Evolutionary conservation across 2,888 invertebrate genomes (phyloP).

Genomic region (Epistrophe grossulariae): DNA sequence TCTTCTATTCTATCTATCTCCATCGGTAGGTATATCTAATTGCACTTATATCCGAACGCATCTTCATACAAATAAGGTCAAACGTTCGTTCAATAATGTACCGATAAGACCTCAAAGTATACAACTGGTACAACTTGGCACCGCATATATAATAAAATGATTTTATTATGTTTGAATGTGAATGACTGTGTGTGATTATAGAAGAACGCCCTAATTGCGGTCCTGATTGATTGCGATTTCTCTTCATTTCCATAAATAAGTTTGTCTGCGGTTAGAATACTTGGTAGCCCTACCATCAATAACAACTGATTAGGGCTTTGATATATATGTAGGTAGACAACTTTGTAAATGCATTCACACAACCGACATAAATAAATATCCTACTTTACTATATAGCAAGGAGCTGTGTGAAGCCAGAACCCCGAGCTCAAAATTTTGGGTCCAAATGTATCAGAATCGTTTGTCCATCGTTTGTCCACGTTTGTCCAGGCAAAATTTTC

Average conservation of each 20-base stretch:
- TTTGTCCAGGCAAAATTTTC: no score
- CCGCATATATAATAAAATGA: neutral
- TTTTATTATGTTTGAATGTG: neutral
- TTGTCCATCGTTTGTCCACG: no score
- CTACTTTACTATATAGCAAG: slow-evolving; percentile 37
- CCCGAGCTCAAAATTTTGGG: no score
- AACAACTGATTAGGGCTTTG: slow-evolving; percentile 36
- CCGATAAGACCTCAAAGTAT: slow-evolving; percentile 23
- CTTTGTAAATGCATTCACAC: slow-evolving; percentile 53
- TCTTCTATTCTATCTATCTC: no score
- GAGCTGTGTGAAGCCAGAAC: no score
- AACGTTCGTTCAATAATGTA: slow-evolving; percentile 42
- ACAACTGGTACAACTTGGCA: slow-evolving; percentile 32
- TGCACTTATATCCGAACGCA: neutral
- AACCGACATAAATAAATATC: slow-evolving; percentile 60
- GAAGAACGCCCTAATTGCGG: slow-evolving; percentile 70
- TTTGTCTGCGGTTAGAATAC: slow-evolving; percentile 37
- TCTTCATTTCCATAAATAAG: slow-evolving; percentile 27
- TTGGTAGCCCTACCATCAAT: slow-evolving; percentile 32
- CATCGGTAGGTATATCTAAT: neutral
- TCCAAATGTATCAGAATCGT: no score
- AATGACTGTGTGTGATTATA: slow-evolving; percentile 53
- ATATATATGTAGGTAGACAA: slow-evolving; percentile 29
- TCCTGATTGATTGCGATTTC: slow-evolving; percentile 67
- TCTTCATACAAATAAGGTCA: slow-evolving; percentile 42